phyloP scores from a whole-genome alignment of 2,113 vertebrate species.

The Thamnaconus septentrionalis region DNA sequence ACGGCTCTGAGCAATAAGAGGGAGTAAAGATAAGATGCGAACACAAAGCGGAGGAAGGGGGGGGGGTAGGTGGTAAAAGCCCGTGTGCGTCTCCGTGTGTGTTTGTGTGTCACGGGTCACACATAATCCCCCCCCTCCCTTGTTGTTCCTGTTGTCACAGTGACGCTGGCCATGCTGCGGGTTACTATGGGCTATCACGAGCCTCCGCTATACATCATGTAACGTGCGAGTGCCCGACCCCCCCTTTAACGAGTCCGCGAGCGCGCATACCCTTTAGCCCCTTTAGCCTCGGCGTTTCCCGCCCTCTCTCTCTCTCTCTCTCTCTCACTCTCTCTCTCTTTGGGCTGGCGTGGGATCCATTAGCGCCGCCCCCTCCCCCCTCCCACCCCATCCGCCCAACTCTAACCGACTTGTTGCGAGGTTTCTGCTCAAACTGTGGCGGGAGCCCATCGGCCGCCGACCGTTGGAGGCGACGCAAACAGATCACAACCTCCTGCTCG shows the following conservation, averaged over 20 bases:
- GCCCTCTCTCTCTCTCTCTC: background rate
- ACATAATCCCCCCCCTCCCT: background rate
- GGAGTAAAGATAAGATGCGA: constrained; percentile 7
- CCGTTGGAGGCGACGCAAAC: constrained; percentile 44
- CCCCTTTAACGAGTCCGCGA: constrained; percentile 47
- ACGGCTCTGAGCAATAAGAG: constrained; percentile 9
- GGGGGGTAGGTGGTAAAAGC: too few species aligned
- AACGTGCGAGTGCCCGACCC: constrained; percentile 23
- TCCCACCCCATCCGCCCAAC: constrained; percentile 6
- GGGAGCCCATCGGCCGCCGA: constrained; percentile 45
- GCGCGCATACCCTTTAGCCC: constrained; percentile 48
- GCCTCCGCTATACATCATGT: constrained; percentile 45
- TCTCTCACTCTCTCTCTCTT: constrained; percentile 3
- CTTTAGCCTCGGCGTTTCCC: constrained; percentile 42
- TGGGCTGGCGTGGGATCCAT: constrained; percentile 60
- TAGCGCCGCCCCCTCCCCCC: constrained; percentile 50
- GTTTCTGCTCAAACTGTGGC: constrained; percentile 53
- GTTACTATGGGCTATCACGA: constrained; percentile 26
- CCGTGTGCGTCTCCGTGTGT: background rate
- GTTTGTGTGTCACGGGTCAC: constrained; percentile 9
- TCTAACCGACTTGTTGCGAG: constrained; percentile 62
- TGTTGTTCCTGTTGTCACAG: constrained; percentile 16
- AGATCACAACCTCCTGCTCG: constrained; percentile 47
- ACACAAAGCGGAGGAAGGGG: background rate
- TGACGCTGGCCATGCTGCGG: constrained; percentile 1